These are phyloP conservation scores for Etheostoma perlongum DNA, from an alignment of 2,797 vertebrate genomes.

Conservation along the genomic window DNA sequence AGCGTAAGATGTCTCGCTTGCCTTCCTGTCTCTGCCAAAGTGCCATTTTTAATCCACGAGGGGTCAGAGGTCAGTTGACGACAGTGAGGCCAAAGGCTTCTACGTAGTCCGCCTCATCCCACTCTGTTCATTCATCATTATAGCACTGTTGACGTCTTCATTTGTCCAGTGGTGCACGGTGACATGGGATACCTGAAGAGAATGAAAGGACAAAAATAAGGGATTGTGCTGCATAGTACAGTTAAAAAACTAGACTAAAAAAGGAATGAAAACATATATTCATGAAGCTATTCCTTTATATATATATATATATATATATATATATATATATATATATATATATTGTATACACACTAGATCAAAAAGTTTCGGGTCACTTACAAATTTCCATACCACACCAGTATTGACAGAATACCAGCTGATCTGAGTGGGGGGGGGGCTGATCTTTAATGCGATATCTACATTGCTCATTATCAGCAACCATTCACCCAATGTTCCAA, in stretches of 20 bases:
- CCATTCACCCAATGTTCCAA: too few species aligned
- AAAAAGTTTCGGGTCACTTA: too few species aligned
- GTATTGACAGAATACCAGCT: too few species aligned
- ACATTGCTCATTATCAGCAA: too few species aligned
- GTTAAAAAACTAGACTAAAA: neutral
- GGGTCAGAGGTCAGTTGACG: slow-evolving; percentile 28
- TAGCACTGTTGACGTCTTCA: neutral
- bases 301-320: too few species aligned
- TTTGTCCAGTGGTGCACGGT: neutral
- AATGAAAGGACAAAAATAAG: neutral
- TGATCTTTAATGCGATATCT: too few species aligned
- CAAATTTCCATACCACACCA: too few species aligned
- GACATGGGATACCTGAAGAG: neutral
- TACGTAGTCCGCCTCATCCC: neutral
- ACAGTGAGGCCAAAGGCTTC: neutral
- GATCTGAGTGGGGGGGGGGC: too few species aligned
- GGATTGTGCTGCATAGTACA: neutral
- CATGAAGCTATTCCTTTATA: neutral
- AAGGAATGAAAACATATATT: neutral
- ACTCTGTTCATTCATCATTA: neutral
- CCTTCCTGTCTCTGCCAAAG: slow-evolving; percentile 11
- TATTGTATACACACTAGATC: too few species aligned
- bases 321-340: too few species aligned
- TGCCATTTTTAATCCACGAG: slow-evolving; percentile 51
- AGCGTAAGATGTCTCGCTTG: neutral